A percentile compares a stretch with the other conserved stretches of the same genome.
phyloP scores from a whole-genome alignment of 2,797 vertebrate genomes.

The Microctenopoma lineatum region DNA sequence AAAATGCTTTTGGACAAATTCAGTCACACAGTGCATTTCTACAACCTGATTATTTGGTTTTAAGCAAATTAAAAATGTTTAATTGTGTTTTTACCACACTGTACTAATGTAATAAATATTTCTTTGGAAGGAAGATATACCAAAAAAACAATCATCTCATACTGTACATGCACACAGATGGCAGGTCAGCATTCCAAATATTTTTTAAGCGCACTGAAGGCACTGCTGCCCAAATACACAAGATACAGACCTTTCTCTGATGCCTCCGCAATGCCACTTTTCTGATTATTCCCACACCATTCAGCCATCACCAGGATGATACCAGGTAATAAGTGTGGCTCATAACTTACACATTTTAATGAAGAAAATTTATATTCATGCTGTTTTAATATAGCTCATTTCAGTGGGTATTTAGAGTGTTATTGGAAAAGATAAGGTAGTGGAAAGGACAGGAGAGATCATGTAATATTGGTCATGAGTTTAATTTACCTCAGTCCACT shows the following conservation, averaged over 20 bases:
- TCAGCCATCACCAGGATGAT: slow-evolving; percentile 49
- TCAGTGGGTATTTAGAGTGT: slow-evolving; percentile 11
- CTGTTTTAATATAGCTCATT: slow-evolving; percentile 9
- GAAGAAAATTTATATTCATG: slow-evolving; percentile 11
- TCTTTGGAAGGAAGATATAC: slow-evolving; percentile 47
- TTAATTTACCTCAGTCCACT: slow-evolving; percentile 31
- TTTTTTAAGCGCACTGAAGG: slow-evolving; percentile 59
- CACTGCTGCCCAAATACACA: slow-evolving; percentile 64
- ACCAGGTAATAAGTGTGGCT: slow-evolving; percentile 46
- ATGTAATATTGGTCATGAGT: slow-evolving; percentile 33
- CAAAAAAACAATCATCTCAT: slow-evolving; percentile 57
- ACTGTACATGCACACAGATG: slow-evolving; percentile 71
- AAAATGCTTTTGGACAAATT: slow-evolving; percentile 51
- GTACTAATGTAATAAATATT: slow-evolving; percentile 50
- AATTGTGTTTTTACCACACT: slow-evolving; percentile 45
- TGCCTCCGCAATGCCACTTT: slow-evolving; percentile 64
- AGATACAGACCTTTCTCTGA: slow-evolving; percentile 63
- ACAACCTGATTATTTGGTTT: slow-evolving; percentile 63
- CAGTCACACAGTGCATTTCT: slow-evolving; percentile 51
- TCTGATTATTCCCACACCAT: slow-evolving; percentile 57
- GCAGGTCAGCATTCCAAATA: slow-evolving; percentile 71
- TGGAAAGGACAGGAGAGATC: slow-evolving; percentile 29
- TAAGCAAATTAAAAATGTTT: slow-evolving; percentile 50
- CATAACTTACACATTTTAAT: slow-evolving; percentile 27
- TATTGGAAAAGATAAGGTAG: slow-evolving; percentile 12